Evolutionary conservation across 2,797 vertebrate genomes (phyloP).

Genomic region (Gymnothorax reevesii): DNA sequence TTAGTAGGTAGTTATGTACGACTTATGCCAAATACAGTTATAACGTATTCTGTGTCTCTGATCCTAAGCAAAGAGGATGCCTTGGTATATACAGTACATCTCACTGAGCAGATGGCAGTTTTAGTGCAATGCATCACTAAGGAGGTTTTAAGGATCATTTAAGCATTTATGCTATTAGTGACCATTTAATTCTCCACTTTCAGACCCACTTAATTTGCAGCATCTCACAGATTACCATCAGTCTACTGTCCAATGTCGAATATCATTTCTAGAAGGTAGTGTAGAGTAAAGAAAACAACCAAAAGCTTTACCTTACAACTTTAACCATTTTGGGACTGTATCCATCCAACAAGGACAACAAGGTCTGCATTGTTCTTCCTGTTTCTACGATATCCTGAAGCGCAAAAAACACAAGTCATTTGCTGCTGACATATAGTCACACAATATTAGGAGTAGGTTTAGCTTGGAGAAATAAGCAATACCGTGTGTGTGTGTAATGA

Average conservation of each 20-base stretch:
- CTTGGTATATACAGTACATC: not conserved
- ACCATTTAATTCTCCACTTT: not conserved
- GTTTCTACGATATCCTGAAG: conserved; percentile 83
- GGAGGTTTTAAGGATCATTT: not conserved
- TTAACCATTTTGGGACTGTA: conserved; percentile 82
- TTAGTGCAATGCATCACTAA: not conserved
- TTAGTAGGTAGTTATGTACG: not conserved
- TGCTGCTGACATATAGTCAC: not conserved
- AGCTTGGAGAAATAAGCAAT: not conserved
- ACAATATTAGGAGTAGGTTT: not conserved
- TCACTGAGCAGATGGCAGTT: not conserved
- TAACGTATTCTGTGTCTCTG: not conserved
- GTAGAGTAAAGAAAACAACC: conserved; percentile 2
- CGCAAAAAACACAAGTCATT: conserved; percentile 23
- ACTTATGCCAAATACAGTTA: not conserved
- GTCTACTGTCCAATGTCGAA: not conserved
- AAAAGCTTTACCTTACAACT: conserved; percentile 78
- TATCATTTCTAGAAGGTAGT: not conserved
- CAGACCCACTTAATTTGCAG: conserved; percentile 5
- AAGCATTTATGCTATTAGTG: not conserved
- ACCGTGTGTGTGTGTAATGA: not conserved
- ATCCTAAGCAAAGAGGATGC: not conserved
- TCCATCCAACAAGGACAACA: conserved; percentile 75
- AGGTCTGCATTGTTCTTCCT: conserved; percentile 79
- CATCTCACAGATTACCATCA: not conserved